These are phyloP conservation scores for Dynastes maya DNA, from an alignment of 2,888 invertebrate genomes.

Conservation along the genomic window DNA sequence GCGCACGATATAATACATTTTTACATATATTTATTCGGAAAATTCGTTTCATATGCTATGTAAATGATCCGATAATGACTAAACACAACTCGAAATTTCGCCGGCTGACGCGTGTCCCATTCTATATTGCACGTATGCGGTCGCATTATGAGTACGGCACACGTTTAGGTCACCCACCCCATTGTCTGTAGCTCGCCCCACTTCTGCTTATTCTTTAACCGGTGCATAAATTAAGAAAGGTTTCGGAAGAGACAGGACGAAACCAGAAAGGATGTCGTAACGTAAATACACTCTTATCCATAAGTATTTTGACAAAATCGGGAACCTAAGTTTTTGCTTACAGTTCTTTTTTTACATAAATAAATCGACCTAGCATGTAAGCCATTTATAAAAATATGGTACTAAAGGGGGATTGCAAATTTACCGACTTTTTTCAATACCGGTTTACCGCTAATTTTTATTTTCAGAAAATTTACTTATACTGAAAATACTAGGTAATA, in stretches of 20 bases:
- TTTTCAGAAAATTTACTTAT: too few relatives aligned
- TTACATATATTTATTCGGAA: constrained; percentile 44
- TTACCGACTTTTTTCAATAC: too few relatives aligned
- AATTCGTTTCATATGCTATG: constrained; percentile 54
- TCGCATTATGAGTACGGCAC: constrained; percentile 48
- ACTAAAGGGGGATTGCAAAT: too few relatives aligned
- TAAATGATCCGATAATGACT: constrained; percentile 57
- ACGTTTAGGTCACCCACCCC: constrained; percentile 7
- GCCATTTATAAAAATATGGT: too few relatives aligned
- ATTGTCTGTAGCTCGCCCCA: not conserved
- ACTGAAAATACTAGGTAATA: too few relatives aligned
- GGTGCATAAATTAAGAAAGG: constrained; percentile 48
- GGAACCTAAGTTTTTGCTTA: too few relatives aligned
- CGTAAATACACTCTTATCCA: not conserved
- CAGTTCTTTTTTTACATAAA: too few relatives aligned
- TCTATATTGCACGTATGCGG: constrained; percentile 51
- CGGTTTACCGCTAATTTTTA: too few relatives aligned
- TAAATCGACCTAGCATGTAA: too few relatives aligned
- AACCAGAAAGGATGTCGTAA: constrained; percentile 32
- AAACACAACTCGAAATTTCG: constrained; percentile 48
- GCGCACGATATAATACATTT: constrained; percentile 33
- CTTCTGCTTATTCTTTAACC: not conserved
- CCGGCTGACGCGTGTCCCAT: constrained; percentile 37
- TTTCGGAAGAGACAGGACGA: constrained; percentile 47
- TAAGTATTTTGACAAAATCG: not conserved